A percentile compares a stretch with the other conserved stretches of the same genome.
phyloP scores from a whole-genome alignment of 1,140 invertebrate genomes.

The Liolophura sinensis region DNA sequence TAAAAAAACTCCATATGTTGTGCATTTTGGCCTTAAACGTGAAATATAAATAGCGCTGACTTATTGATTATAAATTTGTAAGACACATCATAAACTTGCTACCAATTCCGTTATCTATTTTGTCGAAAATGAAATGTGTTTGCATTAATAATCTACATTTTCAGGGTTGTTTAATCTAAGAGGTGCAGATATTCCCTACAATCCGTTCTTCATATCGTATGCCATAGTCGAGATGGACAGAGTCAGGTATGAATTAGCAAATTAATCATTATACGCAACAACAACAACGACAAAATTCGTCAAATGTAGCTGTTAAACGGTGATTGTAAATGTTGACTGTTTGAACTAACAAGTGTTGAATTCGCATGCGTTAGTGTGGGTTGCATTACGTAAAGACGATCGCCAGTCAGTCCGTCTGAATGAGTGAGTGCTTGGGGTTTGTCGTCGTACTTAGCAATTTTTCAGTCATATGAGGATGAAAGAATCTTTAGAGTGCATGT shows the following conservation, averaged over 20 bases:
- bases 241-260: conserved; percentile 27
- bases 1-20: background rate
- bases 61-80: background rate
- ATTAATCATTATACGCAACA: background rate
- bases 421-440: no score
- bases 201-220: conserved; percentile 95
- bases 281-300: no score
- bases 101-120: background rate
- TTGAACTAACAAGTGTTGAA: no score
- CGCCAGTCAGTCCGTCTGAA: no score
- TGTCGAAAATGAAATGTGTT: background rate
- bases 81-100: background rate
- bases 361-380: no score
- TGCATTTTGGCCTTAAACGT: background rate
- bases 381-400: no score
- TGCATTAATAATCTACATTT: conserved; percentile 28
- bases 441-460: no score
- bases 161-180: conserved; percentile 88
- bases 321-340: no score
- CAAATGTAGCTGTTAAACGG: no score
- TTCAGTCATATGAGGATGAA: no score
- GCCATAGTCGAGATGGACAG: conserved; percentile 66
- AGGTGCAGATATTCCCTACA: conserved; percentile 90
- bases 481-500: no score
- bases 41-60: background rate